phyloP scores from a whole-genome alignment of 2,797 vertebrate genomes.

The Poecilia gillii region DNA sequence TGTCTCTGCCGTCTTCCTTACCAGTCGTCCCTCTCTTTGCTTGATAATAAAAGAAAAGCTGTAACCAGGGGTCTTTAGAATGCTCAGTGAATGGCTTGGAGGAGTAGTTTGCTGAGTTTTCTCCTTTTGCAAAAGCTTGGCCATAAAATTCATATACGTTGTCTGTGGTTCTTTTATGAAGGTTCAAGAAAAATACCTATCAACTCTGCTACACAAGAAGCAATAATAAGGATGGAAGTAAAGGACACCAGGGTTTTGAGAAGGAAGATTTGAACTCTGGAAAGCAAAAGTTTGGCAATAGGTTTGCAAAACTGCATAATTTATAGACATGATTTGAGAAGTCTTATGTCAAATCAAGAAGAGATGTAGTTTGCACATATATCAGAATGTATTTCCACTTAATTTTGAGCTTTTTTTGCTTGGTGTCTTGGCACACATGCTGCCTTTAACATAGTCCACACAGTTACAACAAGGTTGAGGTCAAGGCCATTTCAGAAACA shows the following conservation, averaged over 20 bases:
- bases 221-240: slow-evolving; percentile 20
- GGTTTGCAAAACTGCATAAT: neutral
- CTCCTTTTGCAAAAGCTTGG: no score
- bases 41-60: no score
- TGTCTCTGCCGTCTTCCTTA: no score
- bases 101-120: no score
- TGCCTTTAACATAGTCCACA: neutral
- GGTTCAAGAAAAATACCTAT: no score
- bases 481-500: neutral
- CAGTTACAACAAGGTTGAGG: neutral
- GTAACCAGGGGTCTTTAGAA: no score
- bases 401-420: neutral
- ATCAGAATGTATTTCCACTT: neutral
- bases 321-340: neutral
- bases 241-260: slow-evolving; percentile 15
- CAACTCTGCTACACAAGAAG: slow-evolving; percentile 24
- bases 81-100: no score
- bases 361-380: neutral
- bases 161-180: no score
- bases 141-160: no score
- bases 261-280: slow-evolving; percentile 20
- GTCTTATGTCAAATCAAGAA: slow-evolving; percentile 1
- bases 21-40: no score
- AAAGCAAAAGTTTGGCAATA: neutral
- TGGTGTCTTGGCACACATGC: neutral